Conservation (phyloP, 2,888 invertebrate species). For the Serripes groenlandicus region DNA sequence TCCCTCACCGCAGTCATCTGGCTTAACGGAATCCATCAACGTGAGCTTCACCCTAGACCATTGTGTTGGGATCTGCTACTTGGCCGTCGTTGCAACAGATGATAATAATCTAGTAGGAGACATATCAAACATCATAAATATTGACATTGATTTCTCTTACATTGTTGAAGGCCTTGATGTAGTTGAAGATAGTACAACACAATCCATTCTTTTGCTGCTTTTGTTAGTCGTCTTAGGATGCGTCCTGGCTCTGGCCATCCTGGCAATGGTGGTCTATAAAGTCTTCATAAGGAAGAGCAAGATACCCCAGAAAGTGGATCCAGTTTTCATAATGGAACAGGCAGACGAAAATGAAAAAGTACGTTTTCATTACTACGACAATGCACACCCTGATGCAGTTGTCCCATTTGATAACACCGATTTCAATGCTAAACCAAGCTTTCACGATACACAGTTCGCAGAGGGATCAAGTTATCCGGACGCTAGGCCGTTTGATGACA, state of each 20-base stretch:
- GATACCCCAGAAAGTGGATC: not conserved
- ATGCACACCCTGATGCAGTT: not conserved
- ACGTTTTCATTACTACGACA: not conserved
- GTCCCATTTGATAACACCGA: not conserved
- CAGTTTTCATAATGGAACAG: constrained; percentile 5
- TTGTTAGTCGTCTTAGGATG: not conserved
- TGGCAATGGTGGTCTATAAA: not conserved
- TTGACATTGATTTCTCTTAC: constrained; percentile 15
- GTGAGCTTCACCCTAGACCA: constrained; percentile 7
- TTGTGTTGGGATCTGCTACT: constrained; percentile 18
- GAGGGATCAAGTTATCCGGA: not conserved
- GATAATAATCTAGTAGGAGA: constrained; percentile 3
- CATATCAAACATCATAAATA: constrained; percentile 12
- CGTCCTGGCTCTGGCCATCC: not conserved
- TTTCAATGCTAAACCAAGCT: constrained; percentile 3
- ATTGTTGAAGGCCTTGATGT: not conserved
- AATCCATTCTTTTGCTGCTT: constrained; percentile 10
- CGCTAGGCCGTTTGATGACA: not conserved
- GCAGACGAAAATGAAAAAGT: not conserved
- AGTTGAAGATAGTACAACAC: not conserved
- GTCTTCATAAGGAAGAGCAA: not conserved
- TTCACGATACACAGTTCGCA: not conserved
- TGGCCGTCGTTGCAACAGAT: constrained; percentile 6
- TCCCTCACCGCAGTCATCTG: not conserved
- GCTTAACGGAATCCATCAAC: constrained; percentile 3